Base-by-base conservation (phyloP, 2,888 invertebrate genomes). In the Synergus itoensis region DNA sequence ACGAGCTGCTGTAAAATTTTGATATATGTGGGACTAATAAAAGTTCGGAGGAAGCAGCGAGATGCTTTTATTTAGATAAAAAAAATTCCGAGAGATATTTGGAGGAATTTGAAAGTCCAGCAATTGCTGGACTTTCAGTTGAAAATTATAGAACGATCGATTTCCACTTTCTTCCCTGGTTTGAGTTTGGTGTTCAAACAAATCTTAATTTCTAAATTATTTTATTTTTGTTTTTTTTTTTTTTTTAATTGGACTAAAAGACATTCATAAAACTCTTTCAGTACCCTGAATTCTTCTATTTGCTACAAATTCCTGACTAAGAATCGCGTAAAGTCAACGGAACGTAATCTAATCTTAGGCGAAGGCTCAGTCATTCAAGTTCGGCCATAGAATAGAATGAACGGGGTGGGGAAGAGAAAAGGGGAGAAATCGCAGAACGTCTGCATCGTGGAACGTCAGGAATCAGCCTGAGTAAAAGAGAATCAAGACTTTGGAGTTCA, bases 291-390 rank as follows among this genome's bases (percentile, higher is more conserved):
- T 2, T 67, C 45, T 21, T 67, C 41, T 43, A 65, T 65, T 65
- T 45, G 21, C 14, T 43, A 21, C 43, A 45, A 45, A 67, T 67
- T 67, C 67, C 21, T 67, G 67, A 67, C 67, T 67, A 12, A 67
- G 67, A 67, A 45, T 67, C 67, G 67, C 67, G 67, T 67, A 28
- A 67, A 67, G 67, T 67, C 8, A 45, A 45, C 40, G 41, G 65
- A 65, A 65, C 65, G 65, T 65, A 65, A 43, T 41, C 85, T 89
- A 90, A 89, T 89, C 86, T 89, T 89, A 87, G 88, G 82, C 85
- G 80, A 67, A 45, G 82, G 82, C 85, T 84, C 85, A 85, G 87
- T 85, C 89, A 90, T 90, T 90, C 88, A 89, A 87, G 85, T 86
- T 85, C 85, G 80, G 77, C 80, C 82, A 80, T 82, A 84, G 86